These are phyloP conservation scores for Desmophyllum pertusum DNA, from an alignment of 92 coral and sea anemone species.

Conservation along the genomic window DNA sequence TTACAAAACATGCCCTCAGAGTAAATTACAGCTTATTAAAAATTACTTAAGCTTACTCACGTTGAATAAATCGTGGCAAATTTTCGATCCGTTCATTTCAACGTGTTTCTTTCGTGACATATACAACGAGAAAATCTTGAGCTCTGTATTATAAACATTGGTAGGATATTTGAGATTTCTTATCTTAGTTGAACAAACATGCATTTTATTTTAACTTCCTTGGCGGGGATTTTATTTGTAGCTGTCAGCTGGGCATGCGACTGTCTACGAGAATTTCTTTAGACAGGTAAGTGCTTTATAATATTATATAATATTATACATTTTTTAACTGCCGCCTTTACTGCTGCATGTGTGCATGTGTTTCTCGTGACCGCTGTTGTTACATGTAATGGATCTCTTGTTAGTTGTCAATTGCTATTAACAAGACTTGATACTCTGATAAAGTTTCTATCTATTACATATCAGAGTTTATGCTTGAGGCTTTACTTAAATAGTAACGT, in stretches of 20 bases:
- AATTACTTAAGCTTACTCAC: background rate
- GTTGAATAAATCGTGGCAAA: no score
- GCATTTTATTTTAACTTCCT: background rate
- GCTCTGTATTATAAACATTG: background rate
- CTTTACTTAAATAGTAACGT: no score
- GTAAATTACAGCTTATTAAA: background rate
- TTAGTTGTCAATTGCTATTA: background rate
- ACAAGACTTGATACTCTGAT: background rate
- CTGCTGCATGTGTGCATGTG: background rate
- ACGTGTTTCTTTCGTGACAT: conserved; percentile 25
- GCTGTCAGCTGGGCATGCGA: conserved; percentile 98
- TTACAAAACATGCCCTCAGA: background rate
- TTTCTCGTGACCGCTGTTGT: background rate
- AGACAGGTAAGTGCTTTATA: conserved; percentile 78
- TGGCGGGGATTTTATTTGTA: conserved; percentile 19
- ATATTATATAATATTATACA: background rate
- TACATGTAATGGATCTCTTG: background rate
- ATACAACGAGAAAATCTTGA: background rate
- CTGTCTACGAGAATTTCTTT: conserved; percentile 88
- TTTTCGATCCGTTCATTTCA: background rate
- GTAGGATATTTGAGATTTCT: conserved; percentile 31
- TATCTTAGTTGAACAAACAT: background rate
- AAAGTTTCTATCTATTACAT: no score
- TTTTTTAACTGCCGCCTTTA: background rate
- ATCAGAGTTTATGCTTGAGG: background rate